Base-by-base conservation (phyloP, 2,888 invertebrate genomes). In the Mycogona germanica region DNA sequence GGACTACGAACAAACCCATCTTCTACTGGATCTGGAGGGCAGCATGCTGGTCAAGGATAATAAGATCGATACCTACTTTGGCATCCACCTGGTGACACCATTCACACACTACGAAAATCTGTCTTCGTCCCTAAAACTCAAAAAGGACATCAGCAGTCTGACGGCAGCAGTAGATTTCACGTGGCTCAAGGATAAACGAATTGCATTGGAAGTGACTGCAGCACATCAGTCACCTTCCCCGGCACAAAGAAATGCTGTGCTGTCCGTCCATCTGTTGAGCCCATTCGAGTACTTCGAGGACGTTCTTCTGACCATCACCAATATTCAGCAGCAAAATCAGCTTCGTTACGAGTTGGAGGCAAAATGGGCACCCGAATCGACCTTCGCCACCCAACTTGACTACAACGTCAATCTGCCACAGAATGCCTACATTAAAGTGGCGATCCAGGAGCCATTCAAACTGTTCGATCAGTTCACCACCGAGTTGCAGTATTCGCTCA, bases 21-120 rank as follows among this genome's bases (percentile, higher is more conserved):
- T 25, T 25, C 35, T 12, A 40, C 29, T 28, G 17, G 55, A 42
- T 17, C 23, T 38, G 9, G 30, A 26, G 23, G 49, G 45, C 7
- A 45, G 42, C 12, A 35, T 21, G 38, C 37, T 19, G 25, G 29
- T 37, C 3, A 35, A 17, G 17, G 48, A 30, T 30, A n/a, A 51
- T 17, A 40, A 51, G 12, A 35, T 42, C 17, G 56, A 45, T 12
- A 38, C 37, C 25, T 50, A 42, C 40, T 46, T 48, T 14, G 37
- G 25, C 29, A n/a, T 55, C 17, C 29, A 32, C n/a, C 23, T 56
- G 9, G 38, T 49, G n/a, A 57, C 57, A 3, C 53, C 53, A 9
- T 9, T 58, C 9, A 23, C 23, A 21, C 51, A 55, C n/a, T 51
- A 38, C 37, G 48, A 52, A 7, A n/a, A 28, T 19, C 9, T 52